Conservation (phyloP, 2,113 vertebrate genomes). For the Anarhynchus alexandrinus region DNA sequence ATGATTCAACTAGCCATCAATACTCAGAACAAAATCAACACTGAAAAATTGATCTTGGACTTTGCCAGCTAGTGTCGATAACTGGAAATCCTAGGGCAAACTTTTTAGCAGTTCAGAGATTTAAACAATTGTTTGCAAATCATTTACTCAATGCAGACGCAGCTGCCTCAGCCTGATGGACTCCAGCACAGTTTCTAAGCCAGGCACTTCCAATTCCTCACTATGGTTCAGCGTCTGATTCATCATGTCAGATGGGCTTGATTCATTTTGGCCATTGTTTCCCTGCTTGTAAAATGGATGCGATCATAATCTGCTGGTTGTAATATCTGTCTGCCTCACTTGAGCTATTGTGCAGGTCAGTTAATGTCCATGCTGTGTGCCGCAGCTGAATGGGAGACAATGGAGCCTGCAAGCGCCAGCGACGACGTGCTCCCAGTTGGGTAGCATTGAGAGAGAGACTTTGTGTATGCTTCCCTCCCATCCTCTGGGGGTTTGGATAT, state of each 20-base stretch:
- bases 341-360: neutral
- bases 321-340: neutral
- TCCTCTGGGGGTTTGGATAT: neutral
- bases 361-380: neutral
- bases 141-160: neutral
- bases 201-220: neutral
- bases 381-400: neutral
- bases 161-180: constrained; percentile 1
- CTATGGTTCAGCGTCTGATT: neutral
- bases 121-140: neutral
- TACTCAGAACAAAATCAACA: neutral
- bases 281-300: neutral
- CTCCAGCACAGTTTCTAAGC: neutral
- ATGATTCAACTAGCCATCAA: neutral
- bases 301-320: constrained; percentile 1
- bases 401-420: neutral
- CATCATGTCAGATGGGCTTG: constrained; percentile 23
- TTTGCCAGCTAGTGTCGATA: neutral
- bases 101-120: neutral
- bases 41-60: neutral
- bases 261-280: constrained; percentile 28
- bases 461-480: neutral
- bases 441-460: neutral
- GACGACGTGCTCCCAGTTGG: fast-evolving
- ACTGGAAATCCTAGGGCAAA: constrained; percentile 5